phyloP scores from a whole-genome alignment of 2,797 vertebrate genomes.

The Gastrophryne carolinensis region DNA sequence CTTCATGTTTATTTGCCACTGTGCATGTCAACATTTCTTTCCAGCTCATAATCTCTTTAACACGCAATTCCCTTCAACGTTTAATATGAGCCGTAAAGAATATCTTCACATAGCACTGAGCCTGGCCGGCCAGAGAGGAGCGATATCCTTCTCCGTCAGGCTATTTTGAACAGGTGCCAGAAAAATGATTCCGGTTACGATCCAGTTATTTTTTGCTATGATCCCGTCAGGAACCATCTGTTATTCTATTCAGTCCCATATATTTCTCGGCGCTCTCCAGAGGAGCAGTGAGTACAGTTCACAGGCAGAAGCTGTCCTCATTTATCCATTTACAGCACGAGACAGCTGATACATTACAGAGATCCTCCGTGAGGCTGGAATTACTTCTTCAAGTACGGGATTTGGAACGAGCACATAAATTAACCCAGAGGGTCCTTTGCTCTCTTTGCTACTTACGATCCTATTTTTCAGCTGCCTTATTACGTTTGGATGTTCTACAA shows the following conservation, averaged over 20 bases:
- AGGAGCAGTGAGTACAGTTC: slow-evolving; percentile 21
- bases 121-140: background rate
- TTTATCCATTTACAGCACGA: slow-evolving; percentile 42
- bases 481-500: slow-evolving; percentile 27
- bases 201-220: slow-evolving; percentile 19
- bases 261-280: slow-evolving; percentile 17
- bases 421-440: background rate
- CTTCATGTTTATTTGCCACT: slow-evolving; percentile 12
- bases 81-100: slow-evolving; percentile 12
- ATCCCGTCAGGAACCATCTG: slow-evolving; percentile 34
- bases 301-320: slow-evolving; percentile 2
- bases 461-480: slow-evolving; percentile 23
- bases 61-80: background rate
- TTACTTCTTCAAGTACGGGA: slow-evolving; percentile 24
- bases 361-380: slow-evolving; percentile 19
- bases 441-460: slow-evolving; percentile 5
- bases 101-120: slow-evolving; percentile 1
- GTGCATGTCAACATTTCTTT: slow-evolving; percentile 9
- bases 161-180: slow-evolving; percentile 34
- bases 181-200: slow-evolving; percentile 25
- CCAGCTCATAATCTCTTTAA: background rate
- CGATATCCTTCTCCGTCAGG: slow-evolving; percentile 15
- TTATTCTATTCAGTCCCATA: slow-evolving; percentile 23
- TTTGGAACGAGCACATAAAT: slow-evolving; percentile 36
- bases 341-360: slow-evolving; percentile 33